Percentiles rank a stretch among this genome's conserved stretches.
phyloP scores from a whole-genome alignment of 1,140 invertebrate genomes.

The Trigoniulus corallinus region DNA sequence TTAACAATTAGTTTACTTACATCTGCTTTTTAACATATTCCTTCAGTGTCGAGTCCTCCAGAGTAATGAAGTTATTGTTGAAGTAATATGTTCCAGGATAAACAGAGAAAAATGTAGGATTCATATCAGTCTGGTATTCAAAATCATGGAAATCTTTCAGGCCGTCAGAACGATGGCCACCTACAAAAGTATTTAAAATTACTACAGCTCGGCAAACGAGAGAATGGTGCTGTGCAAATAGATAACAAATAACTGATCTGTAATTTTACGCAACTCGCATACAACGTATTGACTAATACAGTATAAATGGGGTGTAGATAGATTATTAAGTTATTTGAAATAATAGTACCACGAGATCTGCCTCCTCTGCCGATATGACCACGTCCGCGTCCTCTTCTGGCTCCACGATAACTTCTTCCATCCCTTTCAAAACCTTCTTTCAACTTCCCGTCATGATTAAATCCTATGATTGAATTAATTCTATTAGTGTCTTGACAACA shows the following conservation, averaged over 20 bases:
- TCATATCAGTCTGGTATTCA: conserved; percentile 5
- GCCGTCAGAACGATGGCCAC: not conserved
- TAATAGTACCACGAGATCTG: conserved; percentile 13
- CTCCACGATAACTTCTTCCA: conserved; percentile 9
- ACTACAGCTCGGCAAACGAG: not conserved
- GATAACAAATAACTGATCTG: too few relatives aligned
- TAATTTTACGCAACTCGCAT: too few relatives aligned
- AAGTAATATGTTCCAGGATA: conserved; percentile 44
- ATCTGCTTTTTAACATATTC: conserved; percentile 69
- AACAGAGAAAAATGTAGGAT: conserved; percentile 36
- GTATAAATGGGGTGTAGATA: not conserved
- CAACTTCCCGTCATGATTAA: not conserved
- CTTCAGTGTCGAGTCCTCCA: conserved; percentile 42
- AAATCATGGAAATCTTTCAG: not conserved
- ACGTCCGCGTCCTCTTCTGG: conserved; percentile 15
- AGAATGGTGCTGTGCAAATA: too few relatives aligned
- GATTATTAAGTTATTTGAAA: not conserved
- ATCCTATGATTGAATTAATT: not conserved
- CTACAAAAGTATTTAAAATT: not conserved
- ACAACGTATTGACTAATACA: too few relatives aligned
- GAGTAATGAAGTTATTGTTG: conserved; percentile 25
- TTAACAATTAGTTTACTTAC: conserved; percentile 33
- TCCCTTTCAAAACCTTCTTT: conserved; percentile 12
- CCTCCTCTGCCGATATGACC: conserved; percentile 15
- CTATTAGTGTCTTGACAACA: not conserved